A percentile compares a stretch with the other conserved stretches of the same genome.
Conservation (phyloP, 2,113 vertebrate genomes). For the Stegostoma tigrinum region DNA sequence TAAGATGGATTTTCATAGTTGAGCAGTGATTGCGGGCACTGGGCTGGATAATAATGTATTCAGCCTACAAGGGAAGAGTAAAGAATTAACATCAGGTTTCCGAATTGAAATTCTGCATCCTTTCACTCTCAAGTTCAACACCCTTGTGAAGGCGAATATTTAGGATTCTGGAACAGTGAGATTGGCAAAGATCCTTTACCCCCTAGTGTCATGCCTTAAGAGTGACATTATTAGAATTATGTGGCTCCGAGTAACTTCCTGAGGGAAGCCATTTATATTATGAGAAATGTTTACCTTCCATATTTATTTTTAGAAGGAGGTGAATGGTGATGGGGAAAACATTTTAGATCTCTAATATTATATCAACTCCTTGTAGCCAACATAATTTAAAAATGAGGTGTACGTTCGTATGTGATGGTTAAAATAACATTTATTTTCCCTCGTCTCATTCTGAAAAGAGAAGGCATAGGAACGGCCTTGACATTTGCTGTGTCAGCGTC, state of each 20-base stretch:
- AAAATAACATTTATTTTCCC: background rate
- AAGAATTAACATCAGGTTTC: background rate
- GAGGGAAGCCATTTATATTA: background rate
- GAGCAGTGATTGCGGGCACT: background rate
- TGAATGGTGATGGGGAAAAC: background rate
- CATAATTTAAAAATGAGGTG: background rate
- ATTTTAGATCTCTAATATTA: background rate
- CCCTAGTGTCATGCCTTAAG: background rate
- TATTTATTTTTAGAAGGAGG: background rate
- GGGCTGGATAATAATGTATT: background rate
- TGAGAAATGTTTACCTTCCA: background rate
- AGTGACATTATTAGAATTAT: background rate
- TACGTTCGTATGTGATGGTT: background rate
- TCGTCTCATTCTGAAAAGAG: background rate
- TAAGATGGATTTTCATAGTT: background rate
- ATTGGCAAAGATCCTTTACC: background rate
- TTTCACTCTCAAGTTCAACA: background rate
- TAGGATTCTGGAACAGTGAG: background rate
- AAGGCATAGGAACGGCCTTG: constrained; percentile 26
- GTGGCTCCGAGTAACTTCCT: background rate
- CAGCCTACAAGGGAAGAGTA: background rate
- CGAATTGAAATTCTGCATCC: background rate
- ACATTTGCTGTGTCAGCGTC: constrained; percentile 46
- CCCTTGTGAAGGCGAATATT: background rate
- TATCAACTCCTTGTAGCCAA: background rate